A percentile compares a stretch with the other conserved stretches of the same genome.
These are phyloP conservation scores for Drosophila cracens DNA, from an alignment of 2,888 invertebrate species.

Conservation along the genomic window DNA sequence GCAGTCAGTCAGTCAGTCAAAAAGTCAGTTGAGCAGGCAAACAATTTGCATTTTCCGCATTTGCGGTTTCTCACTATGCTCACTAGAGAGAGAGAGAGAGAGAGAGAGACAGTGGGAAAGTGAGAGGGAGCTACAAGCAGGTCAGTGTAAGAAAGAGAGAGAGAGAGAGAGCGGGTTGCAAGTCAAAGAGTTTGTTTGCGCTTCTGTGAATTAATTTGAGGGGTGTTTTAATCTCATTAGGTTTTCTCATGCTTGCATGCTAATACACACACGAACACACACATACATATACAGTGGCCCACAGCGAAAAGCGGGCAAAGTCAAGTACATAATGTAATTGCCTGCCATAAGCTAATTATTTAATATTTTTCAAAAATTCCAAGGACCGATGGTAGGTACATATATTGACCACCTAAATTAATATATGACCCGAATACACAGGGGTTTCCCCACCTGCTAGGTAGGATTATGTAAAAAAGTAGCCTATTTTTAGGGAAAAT, in stretches of 20 bases:
- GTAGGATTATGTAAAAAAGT: no score
- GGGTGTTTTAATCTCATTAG: slow-evolving; percentile 82
- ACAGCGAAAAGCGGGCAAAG: no score
- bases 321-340: no score
- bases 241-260: slow-evolving; percentile 42
- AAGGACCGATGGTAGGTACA: no score
- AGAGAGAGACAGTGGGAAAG: background rate
- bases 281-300: background rate
- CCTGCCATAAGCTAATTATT: no score
- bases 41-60: slow-evolving; percentile 76
- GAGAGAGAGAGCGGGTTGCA: background rate
- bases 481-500: no score
- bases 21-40: slow-evolving; percentile 28
- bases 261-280: background rate
- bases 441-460: no score
- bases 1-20: slow-evolving; percentile 17
- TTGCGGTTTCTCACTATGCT: slow-evolving; percentile 70
- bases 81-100: slow-evolving; percentile 4
- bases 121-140: background rate
- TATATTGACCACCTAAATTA: no score
- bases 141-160: background rate
- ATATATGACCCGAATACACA: no score
- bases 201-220: slow-evolving; percentile 75
- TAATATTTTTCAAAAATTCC: no score
- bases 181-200: slow-evolving; percentile 37